A percentile compares a stretch with the other conserved stretches of the same genome.
These are phyloP conservation scores for Dysmachus trigonus DNA, from an alignment of 2,888 invertebrate species.

Conservation along the genomic window DNA sequence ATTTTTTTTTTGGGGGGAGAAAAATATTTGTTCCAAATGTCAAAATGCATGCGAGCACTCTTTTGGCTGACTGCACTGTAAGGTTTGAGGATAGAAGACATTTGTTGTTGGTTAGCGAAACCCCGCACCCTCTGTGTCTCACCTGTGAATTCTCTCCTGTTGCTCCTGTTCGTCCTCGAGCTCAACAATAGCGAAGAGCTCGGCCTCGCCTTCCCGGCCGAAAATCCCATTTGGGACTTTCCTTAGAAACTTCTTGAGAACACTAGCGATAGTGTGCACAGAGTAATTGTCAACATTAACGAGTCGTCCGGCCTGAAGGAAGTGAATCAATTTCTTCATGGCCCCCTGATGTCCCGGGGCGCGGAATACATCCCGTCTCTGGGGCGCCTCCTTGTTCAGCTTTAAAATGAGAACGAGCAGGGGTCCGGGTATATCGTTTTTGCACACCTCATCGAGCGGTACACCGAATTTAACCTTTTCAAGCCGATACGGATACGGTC, in stretches of 20 bases:
- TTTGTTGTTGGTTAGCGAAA: not conserved
- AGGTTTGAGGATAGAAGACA: not conserved
- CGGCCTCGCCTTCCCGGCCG: conserved; percentile 89
- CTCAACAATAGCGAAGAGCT: conserved; percentile 88
- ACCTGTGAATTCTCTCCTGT: conserved; percentile 92
- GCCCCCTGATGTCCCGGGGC: conserved; percentile 95
- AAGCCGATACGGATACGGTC: conserved; percentile 82
- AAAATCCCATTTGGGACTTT: conserved; percentile 98
- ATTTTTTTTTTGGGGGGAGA: not conserved
- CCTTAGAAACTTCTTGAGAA: conserved; percentile 95
- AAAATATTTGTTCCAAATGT: not conserved
- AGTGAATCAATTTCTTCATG: conserved; percentile 92
- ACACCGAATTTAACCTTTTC: conserved; percentile 96
- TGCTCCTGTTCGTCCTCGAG: conserved; percentile 83
- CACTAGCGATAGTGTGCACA: conserved; percentile 97
- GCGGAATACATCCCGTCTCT: conserved; percentile 92
- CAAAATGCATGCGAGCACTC: not conserved
- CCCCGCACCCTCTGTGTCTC: conserved; percentile 56
- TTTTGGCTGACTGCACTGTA: too few relatives aligned
- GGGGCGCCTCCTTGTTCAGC: conserved; percentile 93
- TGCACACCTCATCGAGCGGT: conserved; percentile 90
- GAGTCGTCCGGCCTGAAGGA: conserved; percentile 86
- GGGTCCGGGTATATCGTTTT: conserved; percentile 94
- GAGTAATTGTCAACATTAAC: conserved; percentile 95
- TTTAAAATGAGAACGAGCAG: conserved; percentile 90